Percentiles rank a stretch among this genome's conserved stretches.
phyloP scores from a whole-genome alignment of 1,140 invertebrate genomes.

The Dendroctonus valens region DNA sequence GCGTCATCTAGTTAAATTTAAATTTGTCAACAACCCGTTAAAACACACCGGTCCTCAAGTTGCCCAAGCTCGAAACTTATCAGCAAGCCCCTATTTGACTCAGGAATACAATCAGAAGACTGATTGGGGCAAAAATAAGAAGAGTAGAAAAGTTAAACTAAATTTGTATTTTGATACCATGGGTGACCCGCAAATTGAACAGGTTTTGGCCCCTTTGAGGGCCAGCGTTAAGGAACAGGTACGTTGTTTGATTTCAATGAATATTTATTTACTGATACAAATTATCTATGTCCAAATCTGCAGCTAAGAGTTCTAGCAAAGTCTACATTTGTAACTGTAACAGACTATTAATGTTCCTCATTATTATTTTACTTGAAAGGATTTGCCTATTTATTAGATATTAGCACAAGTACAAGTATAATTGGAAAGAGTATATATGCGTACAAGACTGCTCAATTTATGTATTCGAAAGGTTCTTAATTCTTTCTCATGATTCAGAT shows the following conservation, averaged over 20 bases:
- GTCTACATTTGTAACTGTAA: too few species aligned
- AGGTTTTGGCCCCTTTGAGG: slow-evolving; percentile 79
- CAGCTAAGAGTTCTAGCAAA: too few species aligned
- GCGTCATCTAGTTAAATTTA: slow-evolving; percentile 21
- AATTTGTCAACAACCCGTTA: slow-evolving; percentile 26
- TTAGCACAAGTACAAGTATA: too few species aligned
- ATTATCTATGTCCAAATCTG: too few species aligned
- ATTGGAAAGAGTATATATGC: too few species aligned
- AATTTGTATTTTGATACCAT: slow-evolving; percentile 59
- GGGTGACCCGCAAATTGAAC: slow-evolving; percentile 79
- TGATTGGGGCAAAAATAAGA: slow-evolving; percentile 72
- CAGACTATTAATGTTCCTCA: too few species aligned
- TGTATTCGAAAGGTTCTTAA: too few species aligned
- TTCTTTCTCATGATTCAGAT: too few species aligned
- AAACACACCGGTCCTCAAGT: neutral
- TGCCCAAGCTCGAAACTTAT: slow-evolving; percentile 4
- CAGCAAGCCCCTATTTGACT: neutral
- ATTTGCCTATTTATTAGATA: too few species aligned
- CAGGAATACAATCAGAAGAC: slow-evolving; percentile 34
- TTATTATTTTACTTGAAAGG: too few species aligned
- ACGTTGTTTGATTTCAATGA: slow-evolving; percentile 33
- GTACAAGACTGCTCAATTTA: too few species aligned
- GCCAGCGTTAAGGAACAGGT: slow-evolving; percentile 89
- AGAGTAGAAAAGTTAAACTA: slow-evolving; percentile 66
- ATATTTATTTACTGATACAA: too few species aligned